Conservation (phyloP, 2,797 vertebrate genomes). For the Helostoma temminkii region DNA sequence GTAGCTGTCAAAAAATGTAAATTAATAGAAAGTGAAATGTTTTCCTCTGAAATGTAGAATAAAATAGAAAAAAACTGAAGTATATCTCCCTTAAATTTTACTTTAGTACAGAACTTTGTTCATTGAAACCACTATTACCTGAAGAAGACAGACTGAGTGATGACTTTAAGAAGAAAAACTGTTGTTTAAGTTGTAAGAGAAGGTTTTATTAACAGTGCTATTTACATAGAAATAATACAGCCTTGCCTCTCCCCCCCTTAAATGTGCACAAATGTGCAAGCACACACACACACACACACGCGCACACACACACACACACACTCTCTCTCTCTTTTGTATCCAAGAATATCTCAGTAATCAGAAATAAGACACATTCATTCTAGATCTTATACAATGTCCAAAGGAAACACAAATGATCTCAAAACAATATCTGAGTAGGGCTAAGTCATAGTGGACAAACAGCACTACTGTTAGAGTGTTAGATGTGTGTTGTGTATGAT, state of each 20-base stretch:
- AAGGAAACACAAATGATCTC: conserved; percentile 54
- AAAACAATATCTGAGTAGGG: conserved; percentile 47
- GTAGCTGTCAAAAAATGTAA: background rate
- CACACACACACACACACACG: conserved; percentile 30
- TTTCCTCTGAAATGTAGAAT: background rate
- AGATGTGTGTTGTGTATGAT: conserved; percentile 8
- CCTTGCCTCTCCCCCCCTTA: conserved; percentile 41
- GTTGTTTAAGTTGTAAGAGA: conserved; percentile 81
- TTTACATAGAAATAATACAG: conserved; percentile 88
- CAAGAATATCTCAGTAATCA: conserved; percentile 64
- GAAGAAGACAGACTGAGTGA: background rate
- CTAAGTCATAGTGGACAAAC: conserved; percentile 30
- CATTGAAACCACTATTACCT: background rate
- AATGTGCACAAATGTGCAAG: conserved; percentile 28
- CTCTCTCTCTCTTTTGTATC: conserved; percentile 41
- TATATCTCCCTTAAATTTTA: background rate
- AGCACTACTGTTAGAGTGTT: conserved; percentile 20
- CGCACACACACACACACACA: conserved; percentile 11
- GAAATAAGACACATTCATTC: conserved; percentile 69
- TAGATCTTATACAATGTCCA: conserved; percentile 58
- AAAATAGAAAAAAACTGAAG: background rate
- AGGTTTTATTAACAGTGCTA: conserved; percentile 85
- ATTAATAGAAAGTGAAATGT: background rate
- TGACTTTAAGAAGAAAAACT: conserved; percentile 17
- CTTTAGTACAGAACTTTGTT: background rate